Conservation (phyloP, 2,888 invertebrate species). For the Chrysopilus asiliformis region DNA sequence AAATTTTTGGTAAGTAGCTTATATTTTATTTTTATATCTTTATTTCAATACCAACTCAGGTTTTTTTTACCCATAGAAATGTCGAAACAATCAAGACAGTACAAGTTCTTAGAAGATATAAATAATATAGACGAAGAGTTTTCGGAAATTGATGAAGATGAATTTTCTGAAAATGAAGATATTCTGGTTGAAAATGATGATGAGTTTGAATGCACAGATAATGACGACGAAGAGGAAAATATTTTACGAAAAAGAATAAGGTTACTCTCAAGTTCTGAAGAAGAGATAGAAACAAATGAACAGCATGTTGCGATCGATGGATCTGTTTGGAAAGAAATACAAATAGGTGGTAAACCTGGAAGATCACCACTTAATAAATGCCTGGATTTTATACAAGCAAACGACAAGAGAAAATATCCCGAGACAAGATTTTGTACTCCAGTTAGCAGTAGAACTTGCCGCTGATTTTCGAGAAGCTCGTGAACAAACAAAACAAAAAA, state of each 20-base stretch:
- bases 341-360: slow-evolving; percentile 9
- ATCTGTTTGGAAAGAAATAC: slow-evolving; percentile 10
- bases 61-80: slow-evolving; percentile 12
- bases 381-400: slow-evolving; percentile 10
- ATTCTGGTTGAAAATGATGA: slow-evolving; percentile 11
- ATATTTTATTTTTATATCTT: no score
- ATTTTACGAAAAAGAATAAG: slow-evolving; percentile 13
- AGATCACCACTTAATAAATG: no score
- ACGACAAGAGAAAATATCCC: slow-evolving; percentile 13
- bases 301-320: slow-evolving; percentile 10
- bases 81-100: slow-evolving; percentile 12
- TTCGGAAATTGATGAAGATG: slow-evolving; percentile 13
- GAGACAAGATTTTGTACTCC: slow-evolving; percentile 15
- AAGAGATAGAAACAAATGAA: slow-evolving; percentile 10
- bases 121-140: slow-evolving; percentile 13
- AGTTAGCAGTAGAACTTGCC: slow-evolving; percentile 13
- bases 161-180: slow-evolving; percentile 13
- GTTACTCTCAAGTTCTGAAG: slow-evolving; percentile 12
- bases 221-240: slow-evolving; percentile 11
- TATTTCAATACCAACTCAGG: no score
- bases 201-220: slow-evolving; percentile 11
- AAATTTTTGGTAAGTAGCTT: slow-evolving; percentile 9
- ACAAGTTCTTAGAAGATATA: slow-evolving; percentile 13
- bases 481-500: slow-evolving; percentile 9
- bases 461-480: slow-evolving; percentile 13